These are phyloP conservation scores for Pipistrellus kuhlii DNA, from an alignment of 2,797 vertebrate species.

Conservation along the genomic window DNA sequence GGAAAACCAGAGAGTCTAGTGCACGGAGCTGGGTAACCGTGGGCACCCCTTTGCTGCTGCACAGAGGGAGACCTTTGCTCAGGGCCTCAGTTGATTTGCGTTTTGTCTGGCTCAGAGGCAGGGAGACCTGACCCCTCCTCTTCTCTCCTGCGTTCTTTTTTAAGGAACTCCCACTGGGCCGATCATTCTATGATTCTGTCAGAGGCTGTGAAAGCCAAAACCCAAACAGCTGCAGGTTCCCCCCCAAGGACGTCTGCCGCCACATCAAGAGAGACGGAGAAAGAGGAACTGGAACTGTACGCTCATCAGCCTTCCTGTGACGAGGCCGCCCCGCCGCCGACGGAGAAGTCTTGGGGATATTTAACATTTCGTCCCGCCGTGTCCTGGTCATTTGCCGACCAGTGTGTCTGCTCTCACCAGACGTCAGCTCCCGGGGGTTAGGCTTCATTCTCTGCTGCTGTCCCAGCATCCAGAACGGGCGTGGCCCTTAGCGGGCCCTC, in stretches of 20 bases:
- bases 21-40: accelerated
- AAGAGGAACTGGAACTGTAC: neutral
- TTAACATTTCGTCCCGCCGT: neutral
- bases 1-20: neutral
- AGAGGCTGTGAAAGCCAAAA: slow-evolving; percentile 38
- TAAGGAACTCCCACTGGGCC: neutral
- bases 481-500: neutral
- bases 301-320: neutral
- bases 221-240: neutral
- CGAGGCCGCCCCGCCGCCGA: neutral
- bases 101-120: neutral
- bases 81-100: neutral
- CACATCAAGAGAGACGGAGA: neutral
- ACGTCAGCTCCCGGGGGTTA: neutral
- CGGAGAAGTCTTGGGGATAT: neutral
- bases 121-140: neutral
- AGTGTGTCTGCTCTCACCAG: neutral
- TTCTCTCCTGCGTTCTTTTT: neutral
- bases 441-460: neutral
- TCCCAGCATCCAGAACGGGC: neutral
- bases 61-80: neutral
- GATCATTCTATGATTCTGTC: neutral
- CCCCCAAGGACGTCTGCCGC: neutral
- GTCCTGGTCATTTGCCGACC: neutral
- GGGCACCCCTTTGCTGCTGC: neutral